phyloP scores from a whole-genome alignment of 1,140 invertebrate species.

The Drosophila simulans region DNA sequence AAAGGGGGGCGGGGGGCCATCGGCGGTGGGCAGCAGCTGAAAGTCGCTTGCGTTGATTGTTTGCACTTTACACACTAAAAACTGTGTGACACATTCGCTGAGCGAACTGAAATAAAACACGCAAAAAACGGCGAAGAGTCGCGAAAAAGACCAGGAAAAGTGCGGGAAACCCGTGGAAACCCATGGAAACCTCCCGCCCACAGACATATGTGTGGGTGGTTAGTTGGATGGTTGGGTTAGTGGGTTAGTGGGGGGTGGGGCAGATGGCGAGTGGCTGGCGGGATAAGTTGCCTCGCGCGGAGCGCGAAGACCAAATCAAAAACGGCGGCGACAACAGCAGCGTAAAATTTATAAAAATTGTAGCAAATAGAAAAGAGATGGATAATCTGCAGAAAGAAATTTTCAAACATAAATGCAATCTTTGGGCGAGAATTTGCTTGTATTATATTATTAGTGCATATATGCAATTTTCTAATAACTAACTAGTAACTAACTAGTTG shows the following conservation, averaged over 20 bases:
- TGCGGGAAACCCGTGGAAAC: conserved; percentile 16
- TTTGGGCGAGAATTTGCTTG: neutral
- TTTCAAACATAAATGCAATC: neutral
- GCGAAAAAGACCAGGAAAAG: conserved; percentile 6
- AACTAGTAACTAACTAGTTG: too few relatives aligned
- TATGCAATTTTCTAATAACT: too few relatives aligned
- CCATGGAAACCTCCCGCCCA: conserved; percentile 1
- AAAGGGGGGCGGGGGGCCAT: neutral
- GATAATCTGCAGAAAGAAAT: neutral
- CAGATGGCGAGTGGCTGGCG: conserved; percentile 18
- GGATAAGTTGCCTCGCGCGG: conserved; percentile 22
- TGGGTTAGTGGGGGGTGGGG: conserved; percentile 1
- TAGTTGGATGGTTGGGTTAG: conserved; percentile 1
- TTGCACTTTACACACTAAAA: conserved; percentile 79
- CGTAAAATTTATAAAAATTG: conserved; percentile 45
- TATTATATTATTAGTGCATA: too few relatives aligned
- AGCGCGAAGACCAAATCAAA: conserved; percentile 59
- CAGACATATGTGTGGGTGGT: conserved; percentile 44
- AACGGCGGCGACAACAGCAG: conserved; percentile 55
- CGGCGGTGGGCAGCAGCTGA: conserved; percentile 42
- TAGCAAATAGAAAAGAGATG: conserved; percentile 20
- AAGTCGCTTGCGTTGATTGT: conserved; percentile 79
- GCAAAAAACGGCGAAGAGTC: neutral
- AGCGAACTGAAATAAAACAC: conserved; percentile 35
- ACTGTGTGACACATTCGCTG: conserved; percentile 61